Percentiles rank a stretch among this genome's conserved stretches.
These are phyloP conservation scores for Anas georgica DNA, from an alignment of 2,797 vertebrate genomes.

Conservation along the genomic window DNA sequence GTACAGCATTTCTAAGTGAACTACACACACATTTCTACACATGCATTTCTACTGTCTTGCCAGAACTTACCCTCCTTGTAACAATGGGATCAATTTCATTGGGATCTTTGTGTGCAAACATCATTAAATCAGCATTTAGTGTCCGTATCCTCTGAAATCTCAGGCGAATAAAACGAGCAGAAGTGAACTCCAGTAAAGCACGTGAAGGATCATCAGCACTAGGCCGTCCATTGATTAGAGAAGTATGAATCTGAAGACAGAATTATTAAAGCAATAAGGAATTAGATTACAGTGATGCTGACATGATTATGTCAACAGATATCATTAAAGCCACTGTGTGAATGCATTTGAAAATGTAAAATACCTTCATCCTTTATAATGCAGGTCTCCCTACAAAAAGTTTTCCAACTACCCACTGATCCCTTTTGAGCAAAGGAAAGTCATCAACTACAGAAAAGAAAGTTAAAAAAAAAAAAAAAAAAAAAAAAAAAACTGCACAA, in stretches of 20 bases:
- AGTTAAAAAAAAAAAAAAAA: too few relatives aligned
- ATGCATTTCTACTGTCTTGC: background rate
- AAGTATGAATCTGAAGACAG: conserved; percentile 90
- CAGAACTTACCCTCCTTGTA: conserved; percentile 89
- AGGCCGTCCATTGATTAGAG: conserved; percentile 93
- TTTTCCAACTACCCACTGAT: background rate
- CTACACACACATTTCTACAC: background rate
- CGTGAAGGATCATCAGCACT: conserved; percentile 93
- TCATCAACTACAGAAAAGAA: background rate
- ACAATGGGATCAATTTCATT: conserved; percentile 91
- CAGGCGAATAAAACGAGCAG: conserved; percentile 92
- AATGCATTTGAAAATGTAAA: background rate
- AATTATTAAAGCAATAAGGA: background rate
- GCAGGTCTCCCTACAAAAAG: background rate
- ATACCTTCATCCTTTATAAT: background rate
- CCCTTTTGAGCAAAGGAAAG: background rate
- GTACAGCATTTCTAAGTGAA: background rate
- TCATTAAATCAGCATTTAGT: conserved; percentile 97
- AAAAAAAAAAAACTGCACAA: background rate
- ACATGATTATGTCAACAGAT: background rate
- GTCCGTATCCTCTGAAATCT: conserved; percentile 93
- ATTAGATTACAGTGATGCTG: background rate
- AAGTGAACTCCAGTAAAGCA: conserved; percentile 90
- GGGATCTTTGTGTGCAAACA: conserved; percentile 86
- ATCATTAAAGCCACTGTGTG: background rate